Evolutionary conservation across 2,113 vertebrate genomes (phyloP).

Genomic region (Peromyscus polionotus): DNA sequence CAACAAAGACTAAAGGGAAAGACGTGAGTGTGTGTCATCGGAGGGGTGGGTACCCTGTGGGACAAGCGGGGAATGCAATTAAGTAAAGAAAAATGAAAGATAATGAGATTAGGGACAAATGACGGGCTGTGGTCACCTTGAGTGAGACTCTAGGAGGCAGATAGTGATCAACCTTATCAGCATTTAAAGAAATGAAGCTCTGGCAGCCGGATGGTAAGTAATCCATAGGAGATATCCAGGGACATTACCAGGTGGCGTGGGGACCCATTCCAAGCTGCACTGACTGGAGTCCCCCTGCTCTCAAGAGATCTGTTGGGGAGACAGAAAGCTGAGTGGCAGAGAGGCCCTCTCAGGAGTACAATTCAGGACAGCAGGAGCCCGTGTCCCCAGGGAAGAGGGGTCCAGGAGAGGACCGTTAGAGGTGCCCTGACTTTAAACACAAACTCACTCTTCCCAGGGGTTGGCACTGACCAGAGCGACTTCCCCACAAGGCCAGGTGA

Average conservation of each 20-base stretch:
- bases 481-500: neutral
- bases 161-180: constrained; percentile 54
- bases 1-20: constrained; percentile 66
- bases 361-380: neutral
- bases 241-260: neutral
- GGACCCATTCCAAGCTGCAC: neutral
- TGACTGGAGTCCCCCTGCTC: neutral
- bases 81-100: constrained; percentile 78
- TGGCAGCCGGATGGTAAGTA: neutral
- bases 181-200: neutral
- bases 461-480: neutral
- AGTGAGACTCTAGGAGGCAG: constrained; percentile 26
- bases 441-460: neutral
- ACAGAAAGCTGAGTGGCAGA: neutral
- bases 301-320: neutral
- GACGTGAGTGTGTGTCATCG: constrained; percentile 9
- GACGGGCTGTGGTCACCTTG: neutral
- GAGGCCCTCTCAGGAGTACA: constrained; percentile 48
- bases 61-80: constrained; percentile 77
- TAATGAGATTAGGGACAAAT: constrained; percentile 81
- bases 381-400: constrained; percentile 22
- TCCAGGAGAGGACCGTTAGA: constrained; percentile 18
- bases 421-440: neutral
- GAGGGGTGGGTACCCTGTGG: constrained; percentile 62
- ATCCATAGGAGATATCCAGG: neutral